Conservation (phyloP, 2,113 vertebrate species). For the Pimephales promelas region DNA sequence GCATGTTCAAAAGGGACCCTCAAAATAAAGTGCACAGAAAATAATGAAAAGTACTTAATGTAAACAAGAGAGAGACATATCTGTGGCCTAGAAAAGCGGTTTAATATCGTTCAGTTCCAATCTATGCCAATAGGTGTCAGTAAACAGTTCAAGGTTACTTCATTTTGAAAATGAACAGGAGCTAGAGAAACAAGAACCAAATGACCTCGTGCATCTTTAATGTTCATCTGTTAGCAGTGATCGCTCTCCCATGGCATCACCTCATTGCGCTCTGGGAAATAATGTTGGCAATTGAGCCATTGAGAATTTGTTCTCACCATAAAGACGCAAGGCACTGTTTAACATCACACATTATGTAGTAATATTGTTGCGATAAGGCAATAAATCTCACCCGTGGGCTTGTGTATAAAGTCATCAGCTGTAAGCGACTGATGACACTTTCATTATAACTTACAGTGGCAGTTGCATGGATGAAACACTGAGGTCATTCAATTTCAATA, state of each 20-base stretch:
- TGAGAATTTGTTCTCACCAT: conserved; percentile 30
- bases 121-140: neutral
- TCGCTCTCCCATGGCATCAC: neutral
- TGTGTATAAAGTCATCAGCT: conserved; percentile 29
- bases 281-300: conserved; percentile 25
- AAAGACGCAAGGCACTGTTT: conserved; percentile 24
- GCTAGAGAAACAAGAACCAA: neutral
- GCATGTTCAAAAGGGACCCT: too few relatives aligned
- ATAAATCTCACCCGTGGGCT: conserved; percentile 23
- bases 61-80: too few relatives aligned
- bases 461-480: conserved; percentile 6
- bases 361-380: conserved; percentile 30
- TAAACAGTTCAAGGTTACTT: neutral
- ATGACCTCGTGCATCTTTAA: neutral
- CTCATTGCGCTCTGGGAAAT: conserved; percentile 11
- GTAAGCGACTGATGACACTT: conserved; percentile 23
- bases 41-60: too few relatives aligned
- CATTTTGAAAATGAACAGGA: neutral
- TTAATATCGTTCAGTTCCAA: neutral
- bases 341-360: conserved; percentile 23
- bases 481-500: conserved; percentile 36
- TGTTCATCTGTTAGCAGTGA: conserved; percentile 10
- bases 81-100: neutral
- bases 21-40: too few relatives aligned
- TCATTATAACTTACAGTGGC: conserved; percentile 9